These are phyloP conservation scores for Halichoeres trimaculatus DNA, from an alignment of 2,113 vertebrate genomes.

Conservation along the genomic window DNA sequence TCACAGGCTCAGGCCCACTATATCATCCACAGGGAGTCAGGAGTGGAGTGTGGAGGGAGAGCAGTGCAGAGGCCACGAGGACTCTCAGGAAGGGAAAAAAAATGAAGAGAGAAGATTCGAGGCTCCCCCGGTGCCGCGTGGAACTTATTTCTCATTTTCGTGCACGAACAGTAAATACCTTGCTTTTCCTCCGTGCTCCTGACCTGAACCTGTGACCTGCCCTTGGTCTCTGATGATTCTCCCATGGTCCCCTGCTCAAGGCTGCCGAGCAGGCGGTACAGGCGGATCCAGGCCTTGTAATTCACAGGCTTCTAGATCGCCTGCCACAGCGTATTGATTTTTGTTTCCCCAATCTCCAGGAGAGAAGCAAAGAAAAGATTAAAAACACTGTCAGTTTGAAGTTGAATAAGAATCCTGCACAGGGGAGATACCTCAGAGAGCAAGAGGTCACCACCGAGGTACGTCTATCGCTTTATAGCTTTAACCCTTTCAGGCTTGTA, in stretches of 20 bases:
- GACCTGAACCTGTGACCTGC: constrained; percentile 80
- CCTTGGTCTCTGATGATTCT: constrained; percentile 72
- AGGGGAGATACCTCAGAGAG: constrained; percentile 83
- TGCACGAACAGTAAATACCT: constrained; percentile 81
- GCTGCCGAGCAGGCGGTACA: constrained; percentile 70
- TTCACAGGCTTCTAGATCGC: constrained; percentile 93
- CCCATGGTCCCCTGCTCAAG: constrained; percentile 79
- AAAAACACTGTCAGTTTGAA: constrained; percentile 99
- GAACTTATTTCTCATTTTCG: constrained; percentile 81
- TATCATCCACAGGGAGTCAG: constrained; percentile 72
- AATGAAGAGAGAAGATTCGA: constrained; percentile 38
- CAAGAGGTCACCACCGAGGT: constrained; percentile 70
- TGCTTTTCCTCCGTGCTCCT: constrained; percentile 72
- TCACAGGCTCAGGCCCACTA: constrained; percentile 71
- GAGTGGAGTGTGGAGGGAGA: constrained; percentile 44
- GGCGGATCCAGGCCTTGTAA: constrained; percentile 78
- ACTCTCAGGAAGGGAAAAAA: constrained; percentile 4
- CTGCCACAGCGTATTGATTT: constrained; percentile 99
- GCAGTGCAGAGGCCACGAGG: constrained; percentile 9
- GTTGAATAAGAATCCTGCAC: constrained; percentile 97
- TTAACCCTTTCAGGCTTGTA: constrained; percentile 68
- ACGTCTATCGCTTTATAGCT: constrained; percentile 70
- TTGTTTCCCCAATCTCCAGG: constrained; percentile 97
- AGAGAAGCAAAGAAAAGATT: constrained; percentile 98
- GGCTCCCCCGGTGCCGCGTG: constrained; percentile 39